Evolutionary conservation across 64 coral and sea anemone genomes (phyloP).

Genomic region (Stichodactyla helianthus): DNA sequence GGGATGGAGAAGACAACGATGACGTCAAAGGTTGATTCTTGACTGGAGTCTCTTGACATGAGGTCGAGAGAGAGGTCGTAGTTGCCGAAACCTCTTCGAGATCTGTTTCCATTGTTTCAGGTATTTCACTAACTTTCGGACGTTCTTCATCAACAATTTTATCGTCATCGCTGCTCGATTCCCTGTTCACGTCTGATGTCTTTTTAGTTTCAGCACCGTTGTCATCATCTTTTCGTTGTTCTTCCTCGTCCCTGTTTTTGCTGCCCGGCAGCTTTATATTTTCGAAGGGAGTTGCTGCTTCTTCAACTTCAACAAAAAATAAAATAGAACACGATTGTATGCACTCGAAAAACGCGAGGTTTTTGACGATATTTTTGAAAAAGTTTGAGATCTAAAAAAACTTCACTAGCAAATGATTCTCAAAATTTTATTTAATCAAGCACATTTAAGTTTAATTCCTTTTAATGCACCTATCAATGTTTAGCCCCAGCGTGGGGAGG

Average conservation of each 20-base stretch:
- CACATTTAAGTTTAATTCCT: no score
- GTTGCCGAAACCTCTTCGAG: background rate
- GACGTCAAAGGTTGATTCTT: background rate
- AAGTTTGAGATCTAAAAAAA: no score
- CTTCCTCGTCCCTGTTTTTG: background rate
- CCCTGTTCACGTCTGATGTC: background rate
- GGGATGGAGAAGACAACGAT: background rate
- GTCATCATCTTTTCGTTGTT: background rate
- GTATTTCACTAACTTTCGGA: background rate
- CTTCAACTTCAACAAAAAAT: background rate
- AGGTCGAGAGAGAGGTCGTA: background rate
- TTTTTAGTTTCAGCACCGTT: background rate
- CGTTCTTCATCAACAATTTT: background rate
- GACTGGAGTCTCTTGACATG: background rate
- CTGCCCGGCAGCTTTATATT: background rate
- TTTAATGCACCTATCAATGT: no score
- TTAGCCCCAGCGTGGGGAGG: no score
- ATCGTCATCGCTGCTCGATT: background rate
- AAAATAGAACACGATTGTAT: background rate
- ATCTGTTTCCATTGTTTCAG: conserved; percentile 5
- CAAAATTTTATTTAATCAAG: no score
- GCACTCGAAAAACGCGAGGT: no score
- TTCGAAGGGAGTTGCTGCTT: background rate
- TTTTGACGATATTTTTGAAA: no score
- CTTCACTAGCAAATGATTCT: no score